These are phyloP conservation scores for Deilephila elpenor DNA, from an alignment of 2,888 invertebrate species.

Conservation along the genomic window DNA sequence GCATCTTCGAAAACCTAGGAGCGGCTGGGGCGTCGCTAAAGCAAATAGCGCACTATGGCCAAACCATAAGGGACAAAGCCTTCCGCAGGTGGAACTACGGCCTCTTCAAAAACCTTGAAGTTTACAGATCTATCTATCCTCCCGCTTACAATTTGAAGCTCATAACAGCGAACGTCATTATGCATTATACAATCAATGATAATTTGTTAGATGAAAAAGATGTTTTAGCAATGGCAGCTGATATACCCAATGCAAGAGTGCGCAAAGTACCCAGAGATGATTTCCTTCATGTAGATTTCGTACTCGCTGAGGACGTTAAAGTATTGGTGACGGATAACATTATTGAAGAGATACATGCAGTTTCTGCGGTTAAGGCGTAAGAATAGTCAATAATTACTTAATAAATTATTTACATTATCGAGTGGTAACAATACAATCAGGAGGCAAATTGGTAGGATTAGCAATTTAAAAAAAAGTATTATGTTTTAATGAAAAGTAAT, in stretches of 20 bases:
- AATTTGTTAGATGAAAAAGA: constrained; percentile 60
- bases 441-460: too few relatives aligned
- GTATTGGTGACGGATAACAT: constrained; percentile 65
- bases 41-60: constrained; percentile 70
- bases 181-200: constrained; percentile 67
- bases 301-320: constrained; percentile 55
- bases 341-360: constrained; percentile 48
- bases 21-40: constrained; percentile 61
- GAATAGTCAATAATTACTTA: not conserved
- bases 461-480: too few relatives aligned
- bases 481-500: too few relatives aligned
- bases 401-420: not conserved
- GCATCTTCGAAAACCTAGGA: constrained; percentile 31
- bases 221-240: constrained; percentile 60
- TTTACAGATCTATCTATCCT: constrained; percentile 55
- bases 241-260: constrained; percentile 58
- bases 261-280: constrained; percentile 59
- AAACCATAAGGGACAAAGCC: constrained; percentile 62
- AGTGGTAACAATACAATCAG: too few relatives aligned
- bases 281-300: constrained; percentile 63
- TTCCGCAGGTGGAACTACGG: constrained; percentile 67
- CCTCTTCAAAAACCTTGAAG: constrained; percentile 45
- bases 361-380: not conserved
- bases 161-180: constrained; percentile 56
- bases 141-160: constrained; percentile 60